phyloP scores from a whole-genome alignment of 1,140 invertebrate genomes.

The Cydia splendana region DNA sequence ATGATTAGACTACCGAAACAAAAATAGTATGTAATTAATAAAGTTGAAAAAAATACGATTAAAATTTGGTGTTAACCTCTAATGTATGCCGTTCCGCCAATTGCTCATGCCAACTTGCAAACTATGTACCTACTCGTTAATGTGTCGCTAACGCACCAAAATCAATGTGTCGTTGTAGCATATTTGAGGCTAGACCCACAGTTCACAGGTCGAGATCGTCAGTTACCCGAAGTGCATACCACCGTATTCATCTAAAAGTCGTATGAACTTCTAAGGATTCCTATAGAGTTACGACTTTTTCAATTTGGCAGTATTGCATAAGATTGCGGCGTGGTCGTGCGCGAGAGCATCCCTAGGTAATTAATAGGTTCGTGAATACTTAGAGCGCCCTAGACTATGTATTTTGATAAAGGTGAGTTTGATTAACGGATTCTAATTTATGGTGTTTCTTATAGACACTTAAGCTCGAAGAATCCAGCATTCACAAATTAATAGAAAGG shows the following conservation, averaged over 20 bases:
- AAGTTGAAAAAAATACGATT: too few species aligned
- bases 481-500: too few species aligned
- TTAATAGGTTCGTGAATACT: slow-evolving; percentile 14
- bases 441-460: not conserved
- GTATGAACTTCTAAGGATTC: not conserved
- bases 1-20: too few species aligned
- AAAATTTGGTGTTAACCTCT: too few species aligned
- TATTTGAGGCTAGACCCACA: not conserved
- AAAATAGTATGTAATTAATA: too few species aligned
- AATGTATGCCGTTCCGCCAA: too few species aligned
- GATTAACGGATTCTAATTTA: not conserved
- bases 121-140: too few species aligned
- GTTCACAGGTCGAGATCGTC: slow-evolving; percentile 17
- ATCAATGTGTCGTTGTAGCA: not conserved
- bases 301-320: not conserved
- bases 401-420: not conserved
- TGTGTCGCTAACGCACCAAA: too few species aligned
- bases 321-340: not conserved
- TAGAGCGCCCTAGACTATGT: not conserved
- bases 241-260: not conserved
- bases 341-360: not conserved
- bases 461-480: too few species aligned
- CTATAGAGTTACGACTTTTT: not conserved
- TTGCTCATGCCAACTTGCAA: too few species aligned
- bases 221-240: not conserved